Evolutionary conservation across 1,140 invertebrate species (phyloP), one percentile per base, ranked within the genome.

Genomic region (Sinonovacula constricta): DNA sequence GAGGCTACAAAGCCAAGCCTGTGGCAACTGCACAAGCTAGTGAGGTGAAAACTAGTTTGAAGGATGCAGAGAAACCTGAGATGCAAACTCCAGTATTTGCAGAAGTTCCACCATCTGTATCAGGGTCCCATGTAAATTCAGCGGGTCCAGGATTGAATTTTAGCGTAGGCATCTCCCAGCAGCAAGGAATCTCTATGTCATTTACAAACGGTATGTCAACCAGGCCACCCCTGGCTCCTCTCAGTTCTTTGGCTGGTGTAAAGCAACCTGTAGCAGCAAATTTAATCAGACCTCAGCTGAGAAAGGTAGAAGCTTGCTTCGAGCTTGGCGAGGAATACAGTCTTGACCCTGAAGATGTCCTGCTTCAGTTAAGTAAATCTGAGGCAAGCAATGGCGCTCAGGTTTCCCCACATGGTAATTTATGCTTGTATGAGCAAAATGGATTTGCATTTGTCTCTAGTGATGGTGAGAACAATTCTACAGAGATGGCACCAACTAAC

Each of bases 391-490:
- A 1, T 59, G 68, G 54, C 33, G 22, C 18, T 51, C 31, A 28
- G 60, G n/a, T n/a, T n/a, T n/a, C 54, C 15, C 22, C 31, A 7
- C 57, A 36, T 28, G 34, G 49, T 22, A 67, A 22, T 72, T 39
- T 72, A 39, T 30, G 53, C 33, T 34, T 72, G 24, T 30, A 39
- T 67, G 81, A 85, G 49, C 49, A 77, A 26, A 59, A 75, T 34
- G 83, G 83, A 1, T 63, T 65, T 57, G 85, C 85, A 18, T 54
- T 85, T 7, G 31, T 83, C 15, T 30, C 39, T 45, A 59, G 28
- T 10, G 69, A 34, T 12, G 33, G 39, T 33, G 57, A 63, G n/a
- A n/a, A n/a, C n/a, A n/a, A n/a, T n/a, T n/a, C n/a, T n/a, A n/a
- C n/a, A n/a, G n/a, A n/a, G n/a, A n/a, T n/a, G n/a, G n/a, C n/a